Evolutionary conservation across 2,888 invertebrate species (phyloP), one percentile per base, ranked within the genome.

Genomic region (Orthosia cruda): DNA sequence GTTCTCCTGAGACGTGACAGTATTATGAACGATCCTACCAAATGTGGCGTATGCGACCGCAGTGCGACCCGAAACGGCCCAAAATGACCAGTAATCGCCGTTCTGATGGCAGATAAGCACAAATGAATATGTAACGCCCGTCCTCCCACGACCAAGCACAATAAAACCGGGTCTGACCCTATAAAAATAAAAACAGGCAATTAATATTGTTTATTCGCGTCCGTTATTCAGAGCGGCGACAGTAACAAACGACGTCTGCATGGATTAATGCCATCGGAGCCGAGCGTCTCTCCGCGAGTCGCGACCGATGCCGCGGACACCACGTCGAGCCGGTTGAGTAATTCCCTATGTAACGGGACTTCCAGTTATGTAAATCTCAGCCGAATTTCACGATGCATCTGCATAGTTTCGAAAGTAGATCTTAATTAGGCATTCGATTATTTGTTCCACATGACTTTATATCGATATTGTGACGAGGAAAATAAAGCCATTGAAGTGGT

Each of bases 281-380:
- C 86, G 80, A 86, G 71, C 80, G 77, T 79, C 77, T 77, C 78
- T 85, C 82, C 83, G 83, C 86, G 47, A 62, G 69, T 80, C 78
- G 78, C 77, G 77, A 68, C 80, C 88, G 78, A 82, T 76, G 82
- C 76, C 74, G 84, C 87, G 88, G 88, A 86, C 89, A 87, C 88
- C 87, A 85, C 88, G 85, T 85, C 88, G 94, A 94, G 92, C 95
- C 94, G 95, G 95, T 96, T 95, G 94, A 94, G 94, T 95, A 95
- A 95, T 95, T 94, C 95, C 93, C 94, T 94, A 93, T 91, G 91
- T 96, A 96, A 96, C 96, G 96, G 96, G 92, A 95, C 94, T 91
- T 95, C 96, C 94, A 95, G 96, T 96, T 96, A 96, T 96, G 96
- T 92, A 96, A 96, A 96, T 96, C 90, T 91, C 88, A 95, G 94